Conservation (phyloP, 2,888 invertebrate genomes). For the Crematogaster levior region DNA sequence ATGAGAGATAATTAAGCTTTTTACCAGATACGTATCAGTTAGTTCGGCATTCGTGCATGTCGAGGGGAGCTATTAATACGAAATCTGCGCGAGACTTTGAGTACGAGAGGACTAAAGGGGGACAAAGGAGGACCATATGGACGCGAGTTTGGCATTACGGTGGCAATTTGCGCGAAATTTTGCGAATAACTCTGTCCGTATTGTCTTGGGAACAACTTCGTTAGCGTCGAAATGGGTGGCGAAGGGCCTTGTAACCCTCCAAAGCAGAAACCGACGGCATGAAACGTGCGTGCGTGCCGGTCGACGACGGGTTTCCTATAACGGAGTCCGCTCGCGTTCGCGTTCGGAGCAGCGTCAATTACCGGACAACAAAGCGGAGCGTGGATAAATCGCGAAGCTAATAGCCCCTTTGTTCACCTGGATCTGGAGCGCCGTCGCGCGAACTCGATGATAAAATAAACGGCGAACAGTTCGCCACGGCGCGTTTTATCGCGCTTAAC, state of each 20-base stretch:
- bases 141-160: slow-evolving; percentile 37
- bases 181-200: slow-evolving; percentile 47
- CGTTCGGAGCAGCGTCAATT: slow-evolving; percentile 65
- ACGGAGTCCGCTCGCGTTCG: slow-evolving; percentile 59
- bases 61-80: neutral
- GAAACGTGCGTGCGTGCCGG: slow-evolving; percentile 16
- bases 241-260: slow-evolving; percentile 44
- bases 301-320: slow-evolving; percentile 49
- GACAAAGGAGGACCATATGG: slow-evolving; percentile 12
- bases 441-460: slow-evolving; percentile 63
- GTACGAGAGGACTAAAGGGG: slow-evolving; percentile 5
- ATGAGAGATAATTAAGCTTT: neutral
- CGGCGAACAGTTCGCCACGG: slow-evolving; percentile 35
- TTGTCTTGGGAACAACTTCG: slow-evolving; percentile 47
- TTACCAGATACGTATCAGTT: neutral
- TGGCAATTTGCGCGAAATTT: slow-evolving; percentile 45
- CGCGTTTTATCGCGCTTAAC: slow-evolving; percentile 52
- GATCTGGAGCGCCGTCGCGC: slow-evolving; percentile 46
- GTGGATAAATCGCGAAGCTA: slow-evolving; percentile 57
- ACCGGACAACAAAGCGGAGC: slow-evolving; percentile 59
- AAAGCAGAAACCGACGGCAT: slow-evolving; percentile 22
- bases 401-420: slow-evolving; percentile 66
- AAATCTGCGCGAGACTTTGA: slow-evolving; percentile 15
- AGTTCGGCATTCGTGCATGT: neutral
- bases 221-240: slow-evolving; percentile 51